A percentile compares a stretch with the other conserved stretches of the same genome.
Conservation (phyloP, 1,140 invertebrate genomes). For the Plodia interpunctella region DNA sequence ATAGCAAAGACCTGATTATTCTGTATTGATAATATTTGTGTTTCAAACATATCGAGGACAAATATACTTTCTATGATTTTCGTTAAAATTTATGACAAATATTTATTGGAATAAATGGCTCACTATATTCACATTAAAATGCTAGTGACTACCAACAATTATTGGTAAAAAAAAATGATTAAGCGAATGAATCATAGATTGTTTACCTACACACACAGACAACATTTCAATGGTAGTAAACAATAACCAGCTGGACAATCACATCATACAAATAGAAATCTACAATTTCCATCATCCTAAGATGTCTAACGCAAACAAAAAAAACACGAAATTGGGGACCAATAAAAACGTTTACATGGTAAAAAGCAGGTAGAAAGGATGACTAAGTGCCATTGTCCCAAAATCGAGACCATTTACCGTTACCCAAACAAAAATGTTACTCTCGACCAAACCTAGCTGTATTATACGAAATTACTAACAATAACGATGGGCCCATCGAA, state of each 20-base stretch:
- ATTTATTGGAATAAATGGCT: not conserved
- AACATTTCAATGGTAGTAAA: constrained; percentile 8
- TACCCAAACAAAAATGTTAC: constrained; percentile 62
- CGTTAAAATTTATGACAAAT: not conserved
- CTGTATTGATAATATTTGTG: not conserved
- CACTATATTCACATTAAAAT: not conserved
- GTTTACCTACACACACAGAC: constrained; percentile 1
- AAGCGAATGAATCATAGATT: not conserved
- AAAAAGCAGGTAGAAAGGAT: constrained; percentile 62
- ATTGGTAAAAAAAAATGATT: too few relatives aligned
- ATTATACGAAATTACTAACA: constrained; percentile 24
- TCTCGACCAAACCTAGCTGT: constrained; percentile 50
- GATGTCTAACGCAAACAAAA: constrained; percentile 14
- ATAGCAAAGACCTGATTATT: not conserved
- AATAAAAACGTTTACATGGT: constrained; percentile 35
- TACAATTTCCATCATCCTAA: not conserved
- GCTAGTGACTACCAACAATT: too few relatives aligned
- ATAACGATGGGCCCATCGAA: constrained; percentile 30
- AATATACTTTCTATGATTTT: not conserved
- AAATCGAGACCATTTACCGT: constrained; percentile 65
- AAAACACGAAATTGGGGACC: constrained; percentile 13
- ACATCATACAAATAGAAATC: not conserved
- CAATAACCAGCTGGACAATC: not conserved
- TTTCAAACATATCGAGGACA: not conserved
- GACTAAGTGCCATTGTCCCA: constrained; percentile 68